A percentile compares a stretch with the other conserved stretches of the same genome.
Conservation (phyloP, 37 sponge, comb jelly and placozoan species). For the Cladorhizidae sp. region DNA sequence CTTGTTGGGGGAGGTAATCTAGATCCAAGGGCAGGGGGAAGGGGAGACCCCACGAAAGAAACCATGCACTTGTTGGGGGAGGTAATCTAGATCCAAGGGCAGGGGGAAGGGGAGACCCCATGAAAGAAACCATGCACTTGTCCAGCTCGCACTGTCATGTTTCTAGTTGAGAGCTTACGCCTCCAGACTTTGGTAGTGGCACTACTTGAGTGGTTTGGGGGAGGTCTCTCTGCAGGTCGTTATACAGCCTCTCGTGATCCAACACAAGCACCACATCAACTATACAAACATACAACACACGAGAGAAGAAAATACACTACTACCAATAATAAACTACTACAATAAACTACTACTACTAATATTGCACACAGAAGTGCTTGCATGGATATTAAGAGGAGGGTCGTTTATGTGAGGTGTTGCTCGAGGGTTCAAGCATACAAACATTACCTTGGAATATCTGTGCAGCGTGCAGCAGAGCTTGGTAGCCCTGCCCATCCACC, state of each 20-base stretch:
- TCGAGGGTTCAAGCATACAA: no score
- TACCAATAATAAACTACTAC: neutral
- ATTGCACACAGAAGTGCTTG: no score
- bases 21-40: no score
- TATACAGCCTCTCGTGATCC: slow-evolving; percentile 88
- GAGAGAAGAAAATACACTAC: neutral
- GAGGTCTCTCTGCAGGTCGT: slow-evolving; percentile 80
- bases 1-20: no score
- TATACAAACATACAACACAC: neutral
- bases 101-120: neutral
- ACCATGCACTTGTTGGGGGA: no score
- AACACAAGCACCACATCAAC: slow-evolving; percentile 87
- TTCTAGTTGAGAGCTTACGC: slow-evolving; percentile 51
- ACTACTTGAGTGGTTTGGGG: slow-evolving; percentile 64
- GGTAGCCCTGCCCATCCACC: slow-evolving; percentile 91
- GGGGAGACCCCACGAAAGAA: no score
- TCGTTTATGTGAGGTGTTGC: no score
- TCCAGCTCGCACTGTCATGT: neutral
- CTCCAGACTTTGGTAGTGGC: slow-evolving; percentile 93
- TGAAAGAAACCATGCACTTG: neutral
- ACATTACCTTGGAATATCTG: slow-evolving; percentile 72
- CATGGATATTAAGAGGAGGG: no score
- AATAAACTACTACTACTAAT: no score
- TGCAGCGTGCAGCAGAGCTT: slow-evolving; percentile 75
- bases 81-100: neutral